Evolutionary conservation across 2,888 invertebrate genomes (phyloP).

Genomic region (Marronus borbonicus): DNA sequence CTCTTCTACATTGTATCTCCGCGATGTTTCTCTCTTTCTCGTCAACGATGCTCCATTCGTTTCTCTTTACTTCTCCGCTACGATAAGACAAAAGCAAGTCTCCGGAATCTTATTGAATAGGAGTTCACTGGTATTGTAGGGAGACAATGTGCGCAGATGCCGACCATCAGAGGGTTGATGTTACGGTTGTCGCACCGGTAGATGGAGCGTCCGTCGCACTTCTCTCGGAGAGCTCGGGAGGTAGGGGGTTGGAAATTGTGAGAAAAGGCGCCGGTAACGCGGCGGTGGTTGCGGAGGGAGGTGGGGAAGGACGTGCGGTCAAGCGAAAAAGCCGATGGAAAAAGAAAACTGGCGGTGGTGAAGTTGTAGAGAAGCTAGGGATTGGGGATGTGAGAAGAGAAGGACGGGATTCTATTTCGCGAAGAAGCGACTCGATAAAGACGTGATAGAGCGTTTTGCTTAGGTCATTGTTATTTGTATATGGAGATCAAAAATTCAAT

Average conservation of each 20-base stretch:
- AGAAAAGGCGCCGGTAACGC: neutral
- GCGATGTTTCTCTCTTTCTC: neutral
- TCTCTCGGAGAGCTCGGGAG: neutral
- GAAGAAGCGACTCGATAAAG: constrained; percentile 15
- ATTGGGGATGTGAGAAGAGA: neutral
- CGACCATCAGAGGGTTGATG: constrained; percentile 32
- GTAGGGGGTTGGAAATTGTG: neutral
- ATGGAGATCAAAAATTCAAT: no score
- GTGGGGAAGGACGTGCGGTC: constrained; percentile 7
- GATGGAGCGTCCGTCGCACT: constrained; percentile 18
- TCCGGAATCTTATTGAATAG: constrained; percentile 64
- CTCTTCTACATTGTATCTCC: neutral
- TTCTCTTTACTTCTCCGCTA: constrained; percentile 54
- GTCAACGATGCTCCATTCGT: neutral
- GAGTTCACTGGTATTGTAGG: constrained; percentile 59
- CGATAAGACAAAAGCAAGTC: constrained; percentile 63
- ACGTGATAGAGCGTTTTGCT: neutral
- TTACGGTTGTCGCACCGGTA: constrained; percentile 26
- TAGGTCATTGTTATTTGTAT: neutral
- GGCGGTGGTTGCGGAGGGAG: neutral
- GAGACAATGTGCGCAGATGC: constrained; percentile 52
- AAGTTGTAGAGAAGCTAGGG: no score
- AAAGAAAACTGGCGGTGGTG: no score
- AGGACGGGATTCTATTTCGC: constrained; percentile 6
- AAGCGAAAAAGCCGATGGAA: constrained; percentile 13